Evolutionary conservation across 30 jellyfish, hydroid and myxozoan species (phyloP).

Genomic region (Pelagia noctiluca): DNA sequence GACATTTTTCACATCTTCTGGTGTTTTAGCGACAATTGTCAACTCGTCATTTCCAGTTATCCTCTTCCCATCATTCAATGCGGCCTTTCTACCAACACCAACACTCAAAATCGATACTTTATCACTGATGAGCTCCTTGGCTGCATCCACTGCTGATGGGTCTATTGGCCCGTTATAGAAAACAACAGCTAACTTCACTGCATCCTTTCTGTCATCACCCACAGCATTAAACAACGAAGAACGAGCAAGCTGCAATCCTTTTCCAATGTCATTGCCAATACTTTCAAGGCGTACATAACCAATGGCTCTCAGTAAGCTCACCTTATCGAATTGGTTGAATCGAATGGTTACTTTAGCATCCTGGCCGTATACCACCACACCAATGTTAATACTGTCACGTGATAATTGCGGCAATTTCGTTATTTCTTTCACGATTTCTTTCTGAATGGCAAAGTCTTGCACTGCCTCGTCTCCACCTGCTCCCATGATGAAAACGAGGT

Average conservation of each 20-base stretch:
- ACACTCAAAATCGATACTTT: slow-evolving; percentile 28
- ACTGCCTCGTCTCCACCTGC: slow-evolving; percentile 46
- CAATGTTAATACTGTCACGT: slow-evolving; percentile 42
- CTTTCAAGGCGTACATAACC: slow-evolving; percentile 17
- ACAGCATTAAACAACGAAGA: slow-evolving; percentile 33
- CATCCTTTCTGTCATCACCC: slow-evolving; percentile 70
- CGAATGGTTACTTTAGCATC: slow-evolving; percentile 26
- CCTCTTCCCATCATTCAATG: slow-evolving; percentile 32
- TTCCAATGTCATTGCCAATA: slow-evolving; percentile 43
- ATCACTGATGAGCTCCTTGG: slow-evolving; percentile 40
- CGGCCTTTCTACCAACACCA: slow-evolving; percentile 27
- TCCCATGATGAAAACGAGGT: slow-evolving; percentile 60
- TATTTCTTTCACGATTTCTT: slow-evolving; percentile 49
- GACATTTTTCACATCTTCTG: slow-evolving; percentile 20
- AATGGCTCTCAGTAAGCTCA: slow-evolving; percentile 12
- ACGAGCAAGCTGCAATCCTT: slow-evolving; percentile 72
- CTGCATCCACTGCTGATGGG: slow-evolving; percentile 26
- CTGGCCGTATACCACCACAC: slow-evolving; percentile 57
- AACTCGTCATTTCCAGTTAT: slow-evolving; percentile 39
- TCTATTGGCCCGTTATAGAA: slow-evolving; percentile 51
- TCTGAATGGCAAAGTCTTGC: slow-evolving; percentile 44
- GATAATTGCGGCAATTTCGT: slow-evolving; percentile 56
- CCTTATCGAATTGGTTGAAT: slow-evolving; percentile 11
- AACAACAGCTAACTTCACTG: slow-evolving; percentile 66
- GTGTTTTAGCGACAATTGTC: slow-evolving; percentile 32